Evolutionary conservation across 2,797 vertebrate species (phyloP).

Genomic region (Myotis vivesi): DNA sequence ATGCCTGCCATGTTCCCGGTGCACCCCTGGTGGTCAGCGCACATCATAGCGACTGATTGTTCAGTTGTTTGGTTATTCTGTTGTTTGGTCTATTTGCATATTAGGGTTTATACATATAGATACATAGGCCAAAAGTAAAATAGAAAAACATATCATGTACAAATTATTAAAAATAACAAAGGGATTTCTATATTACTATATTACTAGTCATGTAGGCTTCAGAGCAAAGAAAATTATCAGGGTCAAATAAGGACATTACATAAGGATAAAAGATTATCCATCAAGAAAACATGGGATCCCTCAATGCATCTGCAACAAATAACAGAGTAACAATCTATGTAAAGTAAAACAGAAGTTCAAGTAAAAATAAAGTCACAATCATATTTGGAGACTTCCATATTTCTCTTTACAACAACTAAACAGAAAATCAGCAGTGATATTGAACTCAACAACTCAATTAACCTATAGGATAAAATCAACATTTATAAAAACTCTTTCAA

Average conservation of each 20-base stretch:
- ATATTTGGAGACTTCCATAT: not conserved
- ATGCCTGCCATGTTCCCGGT: too few relatives aligned
- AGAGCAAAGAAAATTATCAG: not conserved
- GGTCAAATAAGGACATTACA: not conserved
- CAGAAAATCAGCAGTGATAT: not conserved
- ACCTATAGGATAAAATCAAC: not conserved
- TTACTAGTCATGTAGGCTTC: not conserved
- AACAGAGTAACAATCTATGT: not conserved
- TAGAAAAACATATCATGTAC: not conserved
- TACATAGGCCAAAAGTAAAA: not conserved
- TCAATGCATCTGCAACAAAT: not conserved
- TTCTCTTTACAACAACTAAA: not conserved
- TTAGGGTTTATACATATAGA: too few relatives aligned
- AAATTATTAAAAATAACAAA: not conserved
- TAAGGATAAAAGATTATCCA: not conserved
- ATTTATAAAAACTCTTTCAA: not conserved
- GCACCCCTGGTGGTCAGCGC: too few relatives aligned
- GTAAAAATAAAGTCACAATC: not conserved
- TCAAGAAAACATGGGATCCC: not conserved
- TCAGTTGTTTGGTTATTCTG: too few relatives aligned
- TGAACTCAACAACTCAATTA: not conserved
- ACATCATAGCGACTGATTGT: too few relatives aligned
- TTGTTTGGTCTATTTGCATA: too few relatives aligned
- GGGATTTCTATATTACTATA: not conserved
- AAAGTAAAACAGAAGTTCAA: not conserved